Evolutionary conservation across 2,797 vertebrate genomes (phyloP), one percentile per base, ranked within the genome.

Genomic region (Pangasius mekongensis): DNA sequence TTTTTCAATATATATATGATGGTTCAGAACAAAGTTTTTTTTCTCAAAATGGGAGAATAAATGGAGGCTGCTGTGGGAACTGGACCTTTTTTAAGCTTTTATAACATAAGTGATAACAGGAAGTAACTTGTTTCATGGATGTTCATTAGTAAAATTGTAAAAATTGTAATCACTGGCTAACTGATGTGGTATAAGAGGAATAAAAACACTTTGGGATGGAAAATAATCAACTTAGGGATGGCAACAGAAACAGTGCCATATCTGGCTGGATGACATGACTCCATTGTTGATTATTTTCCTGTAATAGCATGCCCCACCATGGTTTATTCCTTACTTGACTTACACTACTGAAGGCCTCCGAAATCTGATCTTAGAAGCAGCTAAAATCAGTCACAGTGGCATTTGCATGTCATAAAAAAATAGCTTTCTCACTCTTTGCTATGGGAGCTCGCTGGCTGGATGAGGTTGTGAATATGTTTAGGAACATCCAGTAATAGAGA

Each of bases 401-500:
- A 43, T 43, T 71, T 66, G 9, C 9, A 58, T 54, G 13, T 49
- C 22, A 27, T 66, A 13, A 47, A 60, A 60, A 49, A 66, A 66
- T 18, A 52, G 16, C 16, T 5, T 90, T 86, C 78, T 86, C 86
- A 39, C 86, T 66, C 39, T 74, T 14, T 86, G 83, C 67, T 74
- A 77, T 64, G 62, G 33, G 30, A 84, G 56, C 27, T n/a, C 9
- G 24, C 67, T 52, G 39, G 54, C 18, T 47, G 86, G 56, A 83
- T 52, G 66, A 71, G 47, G 64, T 43, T 73, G 56, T n/a, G 60
- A 81, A 87, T 87, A 88, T 83, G 78, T 90, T 91, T 87, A 85
- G 88, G 67, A 91, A 88, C 88, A 87, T 87, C 78, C 88, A 69
- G 78, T 89, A 47, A 87, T 77, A 84, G 88, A 52, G 9, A 88